Evolutionary conservation across 2,888 invertebrate genomes (phyloP).

Genomic region (Calephelis perditalis): DNA sequence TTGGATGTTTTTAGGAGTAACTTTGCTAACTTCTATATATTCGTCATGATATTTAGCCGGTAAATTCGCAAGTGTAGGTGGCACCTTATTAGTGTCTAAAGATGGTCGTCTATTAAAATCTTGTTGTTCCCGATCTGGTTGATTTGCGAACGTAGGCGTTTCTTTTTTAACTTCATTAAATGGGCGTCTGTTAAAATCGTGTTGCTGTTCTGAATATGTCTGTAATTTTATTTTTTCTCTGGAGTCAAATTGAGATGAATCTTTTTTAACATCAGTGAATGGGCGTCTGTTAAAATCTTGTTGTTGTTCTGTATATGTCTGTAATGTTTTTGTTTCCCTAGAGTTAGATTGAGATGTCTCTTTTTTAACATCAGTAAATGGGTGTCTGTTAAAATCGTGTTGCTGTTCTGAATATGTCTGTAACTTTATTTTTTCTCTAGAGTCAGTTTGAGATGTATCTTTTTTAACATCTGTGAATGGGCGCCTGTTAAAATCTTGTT

Average conservation of each 20-base stretch:
- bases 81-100: conserved; percentile 38
- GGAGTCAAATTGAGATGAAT: conserved; percentile 45
- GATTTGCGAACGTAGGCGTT: neutral
- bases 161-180: conserved; percentile 10
- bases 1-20: conserved; percentile 51
- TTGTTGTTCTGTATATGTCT: conserved; percentile 38
- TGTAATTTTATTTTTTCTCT: conserved; percentile 42
- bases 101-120: conserved; percentile 14
- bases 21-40: conserved; percentile 68
- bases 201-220: conserved; percentile 36
- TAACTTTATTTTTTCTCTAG: conserved; percentile 41
- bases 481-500: conserved; percentile 41
- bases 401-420: conserved; percentile 40
- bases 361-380: conserved; percentile 37
- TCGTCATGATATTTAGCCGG: conserved; percentile 65
- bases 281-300: conserved; percentile 15
- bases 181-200: conserved; percentile 15
- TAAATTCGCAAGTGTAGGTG: conserved; percentile 38
- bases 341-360: conserved; percentile 46
- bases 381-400: conserved; percentile 39
- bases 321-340: conserved; percentile 41
- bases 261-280: conserved; percentile 36
- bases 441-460: conserved; percentile 45
- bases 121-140: conserved; percentile 12
- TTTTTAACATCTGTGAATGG: conserved; percentile 37